Evolutionary conservation across 1,140 invertebrate species (phyloP).

Genomic region (Parasteatoda tepidariorum): DNA sequence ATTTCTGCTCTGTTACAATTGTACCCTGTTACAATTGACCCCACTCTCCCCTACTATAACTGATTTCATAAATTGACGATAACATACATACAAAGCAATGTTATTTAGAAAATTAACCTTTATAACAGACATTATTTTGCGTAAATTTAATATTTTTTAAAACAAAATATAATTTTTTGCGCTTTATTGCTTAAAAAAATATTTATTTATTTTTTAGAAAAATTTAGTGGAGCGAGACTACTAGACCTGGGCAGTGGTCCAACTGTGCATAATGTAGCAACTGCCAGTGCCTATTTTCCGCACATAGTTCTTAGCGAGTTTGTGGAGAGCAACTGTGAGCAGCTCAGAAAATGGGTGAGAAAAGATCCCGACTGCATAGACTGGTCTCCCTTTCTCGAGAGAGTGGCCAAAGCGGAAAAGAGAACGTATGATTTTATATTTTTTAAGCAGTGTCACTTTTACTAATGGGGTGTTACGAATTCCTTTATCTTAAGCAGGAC

Average conservation of each 20-base stretch:
- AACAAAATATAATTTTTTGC: no score
- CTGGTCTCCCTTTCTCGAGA: slow-evolving; percentile 12
- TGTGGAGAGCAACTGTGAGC: slow-evolving; percentile 19
- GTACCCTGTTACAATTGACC: no score
- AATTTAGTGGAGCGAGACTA: neutral
- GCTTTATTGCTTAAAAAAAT: no score
- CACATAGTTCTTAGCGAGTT: slow-evolving; percentile 31
- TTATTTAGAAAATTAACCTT: no score
- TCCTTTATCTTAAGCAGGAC: no score
- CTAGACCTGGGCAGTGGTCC: slow-evolving; percentile 37
- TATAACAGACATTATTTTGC: no score
- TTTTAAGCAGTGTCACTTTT: neutral
- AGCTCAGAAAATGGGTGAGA: slow-evolving; percentile 23
- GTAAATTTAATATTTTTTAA: no score
- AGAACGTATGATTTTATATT: neutral
- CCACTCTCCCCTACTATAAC: no score
- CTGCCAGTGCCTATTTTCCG: neutral
- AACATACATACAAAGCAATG: no score
- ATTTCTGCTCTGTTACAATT: no score
- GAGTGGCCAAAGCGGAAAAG: slow-evolving; percentile 5
- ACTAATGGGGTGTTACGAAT: no score
- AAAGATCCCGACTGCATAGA: slow-evolving; percentile 14
- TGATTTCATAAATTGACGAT: no score
- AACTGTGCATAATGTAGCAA: slow-evolving; percentile 28
- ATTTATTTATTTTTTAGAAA: slow-evolving; percentile 13